Percentiles rank a stretch among this genome's conserved stretches.
Conservation (phyloP, 2,888 invertebrate species). For the Meta bourneti region DNA sequence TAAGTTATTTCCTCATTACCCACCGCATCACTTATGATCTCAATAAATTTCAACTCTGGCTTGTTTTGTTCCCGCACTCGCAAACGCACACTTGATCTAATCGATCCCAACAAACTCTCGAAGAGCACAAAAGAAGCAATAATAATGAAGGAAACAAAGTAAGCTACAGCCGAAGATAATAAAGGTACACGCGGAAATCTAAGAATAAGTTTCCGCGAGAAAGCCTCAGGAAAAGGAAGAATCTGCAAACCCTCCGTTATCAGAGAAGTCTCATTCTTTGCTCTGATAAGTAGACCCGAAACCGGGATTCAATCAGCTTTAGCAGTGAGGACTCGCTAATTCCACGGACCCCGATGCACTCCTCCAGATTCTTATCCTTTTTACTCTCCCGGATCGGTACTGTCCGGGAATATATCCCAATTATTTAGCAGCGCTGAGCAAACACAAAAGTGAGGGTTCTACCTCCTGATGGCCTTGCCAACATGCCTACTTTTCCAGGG, state of each 20-base stretch:
- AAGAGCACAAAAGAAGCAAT: too few relatives aligned
- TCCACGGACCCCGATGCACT: background rate
- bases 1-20: too few relatives aligned
- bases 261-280: slow-evolving; percentile 32
- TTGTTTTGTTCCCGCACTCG: too few relatives aligned
- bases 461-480: slow-evolving; percentile 14
- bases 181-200: background rate
- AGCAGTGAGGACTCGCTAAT: slow-evolving; percentile 36
- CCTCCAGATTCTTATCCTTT: too few relatives aligned
- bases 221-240: background rate
- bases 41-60: too few relatives aligned
- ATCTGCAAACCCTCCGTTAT: slow-evolving; percentile 37
- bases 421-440: slow-evolving; percentile 62
- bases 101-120: too few relatives aligned
- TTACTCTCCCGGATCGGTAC: background rate
- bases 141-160: background rate
- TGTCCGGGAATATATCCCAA: slow-evolving; percentile 50
- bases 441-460: slow-evolving; percentile 51
- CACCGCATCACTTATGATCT: too few relatives aligned
- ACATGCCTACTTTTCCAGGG: background rate
- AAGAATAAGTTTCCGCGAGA: slow-evolving; percentile 15
- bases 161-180: background rate
- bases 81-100: too few relatives aligned
- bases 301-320: slow-evolving; percentile 68
- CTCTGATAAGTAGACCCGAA: slow-evolving; percentile 45